These are phyloP conservation scores for Creontiades dilutus DNA, from an alignment of 2,888 invertebrate species.

Conservation along the genomic window DNA sequence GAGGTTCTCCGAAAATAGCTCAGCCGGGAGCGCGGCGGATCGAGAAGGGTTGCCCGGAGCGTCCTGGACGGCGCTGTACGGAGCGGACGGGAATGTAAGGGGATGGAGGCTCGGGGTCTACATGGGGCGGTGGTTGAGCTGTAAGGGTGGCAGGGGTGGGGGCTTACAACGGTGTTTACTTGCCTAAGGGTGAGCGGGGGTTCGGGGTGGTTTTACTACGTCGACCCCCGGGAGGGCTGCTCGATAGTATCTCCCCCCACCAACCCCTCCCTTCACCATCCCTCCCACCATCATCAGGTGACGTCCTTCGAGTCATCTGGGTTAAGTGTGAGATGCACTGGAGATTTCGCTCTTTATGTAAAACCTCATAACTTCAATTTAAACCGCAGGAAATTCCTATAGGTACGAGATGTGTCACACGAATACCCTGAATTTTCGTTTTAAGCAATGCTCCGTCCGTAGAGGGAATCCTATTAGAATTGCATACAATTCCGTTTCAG, in stretches of 20 bases:
- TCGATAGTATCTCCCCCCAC: slow-evolving; percentile 61
- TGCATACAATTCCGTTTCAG: too few relatives aligned
- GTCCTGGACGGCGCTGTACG: neutral
- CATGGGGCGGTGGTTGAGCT: neutral
- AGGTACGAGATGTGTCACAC: too few relatives aligned
- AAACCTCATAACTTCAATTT: neutral
- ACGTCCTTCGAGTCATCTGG: slow-evolving; percentile 54
- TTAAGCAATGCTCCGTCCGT: too few relatives aligned
- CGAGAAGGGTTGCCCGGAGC: neutral
- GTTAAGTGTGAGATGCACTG: slow-evolving; percentile 38
- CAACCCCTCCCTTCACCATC: neutral
- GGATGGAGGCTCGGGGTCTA: neutral
- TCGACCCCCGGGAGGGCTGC: neutral
- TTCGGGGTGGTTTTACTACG: slow-evolving; percentile 48
- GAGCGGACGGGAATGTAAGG: neutral
- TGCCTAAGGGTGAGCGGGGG: neutral
- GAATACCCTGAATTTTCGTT: too few relatives aligned
- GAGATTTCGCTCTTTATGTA: slow-evolving; percentile 27
- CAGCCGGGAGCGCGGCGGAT: slow-evolving; percentile 46
- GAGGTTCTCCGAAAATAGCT: slow-evolving; percentile 27
- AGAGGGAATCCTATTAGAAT: too few relatives aligned
- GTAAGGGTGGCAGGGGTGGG: neutral
- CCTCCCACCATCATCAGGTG: neutral
- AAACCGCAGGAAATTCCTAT: neutral
- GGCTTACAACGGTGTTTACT: slow-evolving; percentile 52